These are phyloP conservation scores for Helicoverpa armigera DNA, from an alignment of 1,140 invertebrate genomes.

Conservation along the genomic window DNA sequence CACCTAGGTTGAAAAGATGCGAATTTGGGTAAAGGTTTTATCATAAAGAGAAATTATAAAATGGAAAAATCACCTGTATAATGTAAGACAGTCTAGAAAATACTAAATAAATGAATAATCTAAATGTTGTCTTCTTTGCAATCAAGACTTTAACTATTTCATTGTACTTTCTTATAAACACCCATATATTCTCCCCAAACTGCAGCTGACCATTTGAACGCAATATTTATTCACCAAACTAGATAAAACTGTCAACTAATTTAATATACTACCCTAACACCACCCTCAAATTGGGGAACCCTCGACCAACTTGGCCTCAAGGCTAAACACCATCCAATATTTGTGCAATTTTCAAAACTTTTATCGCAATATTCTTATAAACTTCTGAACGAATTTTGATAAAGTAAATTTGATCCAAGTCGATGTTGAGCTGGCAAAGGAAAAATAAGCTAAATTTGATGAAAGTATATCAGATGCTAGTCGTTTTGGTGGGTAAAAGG, in stretches of 20 bases:
- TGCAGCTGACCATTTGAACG: too few relatives aligned
- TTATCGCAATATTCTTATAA: constrained; percentile 37
- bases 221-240: neutral
- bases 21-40: too few relatives aligned
- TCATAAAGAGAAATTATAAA: too few relatives aligned
- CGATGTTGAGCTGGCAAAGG: constrained; percentile 1
- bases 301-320: constrained; percentile 9
- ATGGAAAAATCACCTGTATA: too few relatives aligned
- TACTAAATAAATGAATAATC: too few relatives aligned
- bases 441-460: constrained; percentile 24
- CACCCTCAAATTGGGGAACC: constrained; percentile 2
- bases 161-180: too few relatives aligned
- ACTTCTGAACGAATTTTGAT: constrained; percentile 7
- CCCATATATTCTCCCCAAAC: too few relatives aligned
- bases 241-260: constrained; percentile 22
- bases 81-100: too few relatives aligned
- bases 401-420: constrained; percentile 26
- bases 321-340: constrained; percentile 31
- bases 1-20: too few relatives aligned
- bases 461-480: constrained; percentile 26
- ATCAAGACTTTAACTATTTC: too few relatives aligned
- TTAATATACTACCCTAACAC: constrained; percentile 5
- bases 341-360: constrained; percentile 36
- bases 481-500: neutral
- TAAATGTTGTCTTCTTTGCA: too few relatives aligned